These are phyloP conservation scores for Bombus fervidus DNA, from an alignment of 1,140 invertebrate genomes.

Conservation along the genomic window DNA sequence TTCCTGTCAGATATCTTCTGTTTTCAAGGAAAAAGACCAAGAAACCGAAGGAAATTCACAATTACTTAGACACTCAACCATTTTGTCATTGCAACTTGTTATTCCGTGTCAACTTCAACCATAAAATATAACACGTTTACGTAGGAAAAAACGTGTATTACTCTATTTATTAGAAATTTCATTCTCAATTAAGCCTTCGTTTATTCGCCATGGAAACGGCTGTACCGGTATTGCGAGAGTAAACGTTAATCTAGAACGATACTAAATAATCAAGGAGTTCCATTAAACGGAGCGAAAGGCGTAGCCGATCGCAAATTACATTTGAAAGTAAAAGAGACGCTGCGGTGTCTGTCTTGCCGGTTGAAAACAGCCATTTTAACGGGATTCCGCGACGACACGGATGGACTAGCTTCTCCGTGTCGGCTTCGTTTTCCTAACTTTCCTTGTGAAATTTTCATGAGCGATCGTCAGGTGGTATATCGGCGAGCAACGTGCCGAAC, in stretches of 20 bases:
- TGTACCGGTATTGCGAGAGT: background rate
- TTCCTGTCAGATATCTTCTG: no score
- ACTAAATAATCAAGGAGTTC: background rate
- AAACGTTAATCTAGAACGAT: background rate
- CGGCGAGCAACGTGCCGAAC: background rate
- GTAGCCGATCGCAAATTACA: background rate
- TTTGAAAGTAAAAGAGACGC: conserved; percentile 34
- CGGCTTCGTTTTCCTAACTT: conserved; percentile 20
- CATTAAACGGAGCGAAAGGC: background rate
- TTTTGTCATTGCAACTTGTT: no score
- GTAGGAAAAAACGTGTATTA: no score
- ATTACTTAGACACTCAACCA: no score
- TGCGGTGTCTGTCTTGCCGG: background rate
- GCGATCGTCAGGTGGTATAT: conserved; percentile 19
- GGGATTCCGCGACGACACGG: background rate
- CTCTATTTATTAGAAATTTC: background rate
- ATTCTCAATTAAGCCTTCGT: background rate
- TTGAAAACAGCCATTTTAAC: conserved; percentile 8
- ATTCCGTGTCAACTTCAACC: background rate
- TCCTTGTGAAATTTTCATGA: conserved; percentile 44
- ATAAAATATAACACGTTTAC: background rate
- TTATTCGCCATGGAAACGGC: background rate
- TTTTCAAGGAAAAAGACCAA: no score
- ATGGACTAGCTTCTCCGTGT: background rate
- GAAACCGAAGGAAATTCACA: no score